Conservation (phyloP, 2,888 invertebrate species). For the Thyatira batis region DNA sequence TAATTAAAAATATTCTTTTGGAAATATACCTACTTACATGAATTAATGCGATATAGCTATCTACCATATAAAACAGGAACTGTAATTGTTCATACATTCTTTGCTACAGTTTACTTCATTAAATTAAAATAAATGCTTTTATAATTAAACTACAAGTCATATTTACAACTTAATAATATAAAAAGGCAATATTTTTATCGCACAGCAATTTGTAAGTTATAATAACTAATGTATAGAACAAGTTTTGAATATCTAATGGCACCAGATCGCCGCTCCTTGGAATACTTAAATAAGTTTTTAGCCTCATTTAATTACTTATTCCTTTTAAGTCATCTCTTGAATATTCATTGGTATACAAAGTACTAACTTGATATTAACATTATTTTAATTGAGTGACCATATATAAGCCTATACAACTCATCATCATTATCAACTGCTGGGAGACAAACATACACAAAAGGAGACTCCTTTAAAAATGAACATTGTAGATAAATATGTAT, state of each 20-base stretch:
- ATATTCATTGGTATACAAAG: constrained; percentile 61
- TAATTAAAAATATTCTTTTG: no score
- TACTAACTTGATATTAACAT: constrained; percentile 33
- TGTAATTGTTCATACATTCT: no score
- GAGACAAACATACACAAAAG: background rate
- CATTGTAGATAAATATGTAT: no score
- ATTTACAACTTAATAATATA: no score
- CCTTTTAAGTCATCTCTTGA: constrained; percentile 62
- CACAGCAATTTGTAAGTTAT: background rate
- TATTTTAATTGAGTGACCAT: constrained; percentile 28
- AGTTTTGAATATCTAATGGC: constrained; percentile 71
- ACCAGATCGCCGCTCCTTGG: constrained; percentile 47
- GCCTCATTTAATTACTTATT: constrained; percentile 68
- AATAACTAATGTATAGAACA: constrained; percentile 63
- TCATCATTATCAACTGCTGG: background rate
- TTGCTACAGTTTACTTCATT: no score
- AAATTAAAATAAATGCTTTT: no score
- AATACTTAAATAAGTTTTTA: constrained; percentile 76
- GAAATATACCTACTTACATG: no score
- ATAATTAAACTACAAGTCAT: no score
- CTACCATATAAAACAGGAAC: no score
- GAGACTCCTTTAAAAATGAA: no score
- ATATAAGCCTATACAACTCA: constrained; percentile 5
- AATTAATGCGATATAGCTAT: no score
- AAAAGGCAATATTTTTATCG: background rate